phyloP scores from a whole-genome alignment of 2,113 vertebrate genomes.

The Odontesthes bonariensis region DNA sequence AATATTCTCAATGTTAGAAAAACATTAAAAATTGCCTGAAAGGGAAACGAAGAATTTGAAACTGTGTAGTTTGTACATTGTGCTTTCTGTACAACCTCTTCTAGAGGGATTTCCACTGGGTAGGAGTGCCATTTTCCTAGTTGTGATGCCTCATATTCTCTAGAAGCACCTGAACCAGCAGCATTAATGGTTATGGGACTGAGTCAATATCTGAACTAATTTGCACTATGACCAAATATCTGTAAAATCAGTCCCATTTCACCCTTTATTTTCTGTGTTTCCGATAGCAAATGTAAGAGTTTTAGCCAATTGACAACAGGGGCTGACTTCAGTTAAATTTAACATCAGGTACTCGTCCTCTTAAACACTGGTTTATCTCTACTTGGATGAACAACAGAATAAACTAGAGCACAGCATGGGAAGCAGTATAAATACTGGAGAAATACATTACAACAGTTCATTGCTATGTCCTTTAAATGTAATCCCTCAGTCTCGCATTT shows the following conservation, averaged over 20 bases:
- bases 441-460: conserved; percentile 8
- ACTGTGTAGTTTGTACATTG: too few species aligned
- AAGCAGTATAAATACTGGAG: conserved; percentile 9
- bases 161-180: too few species aligned
- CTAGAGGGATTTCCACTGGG: too few species aligned
- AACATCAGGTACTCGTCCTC: neutral
- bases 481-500: conserved; percentile 17
- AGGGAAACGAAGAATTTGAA: too few species aligned
- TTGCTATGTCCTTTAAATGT: conserved; percentile 5
- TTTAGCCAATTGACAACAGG: neutral
- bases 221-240: neutral
- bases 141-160: too few species aligned
- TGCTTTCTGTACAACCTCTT: too few species aligned
- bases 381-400: neutral
- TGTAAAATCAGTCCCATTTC: neutral
- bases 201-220: too few species aligned
- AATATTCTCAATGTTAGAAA: too few species aligned
- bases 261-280: neutral
- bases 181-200: too few species aligned
- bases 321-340: neutral
- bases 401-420: neutral
- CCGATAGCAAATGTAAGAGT: neutral
- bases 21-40: too few species aligned
- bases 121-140: too few species aligned
- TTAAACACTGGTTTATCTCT: conserved; percentile 2